Percentiles rank a stretch among this genome's conserved stretches.
Evolutionary conservation across 2,797 vertebrate species (phyloP).

Genomic region (Sternotherus odoratus): DNA sequence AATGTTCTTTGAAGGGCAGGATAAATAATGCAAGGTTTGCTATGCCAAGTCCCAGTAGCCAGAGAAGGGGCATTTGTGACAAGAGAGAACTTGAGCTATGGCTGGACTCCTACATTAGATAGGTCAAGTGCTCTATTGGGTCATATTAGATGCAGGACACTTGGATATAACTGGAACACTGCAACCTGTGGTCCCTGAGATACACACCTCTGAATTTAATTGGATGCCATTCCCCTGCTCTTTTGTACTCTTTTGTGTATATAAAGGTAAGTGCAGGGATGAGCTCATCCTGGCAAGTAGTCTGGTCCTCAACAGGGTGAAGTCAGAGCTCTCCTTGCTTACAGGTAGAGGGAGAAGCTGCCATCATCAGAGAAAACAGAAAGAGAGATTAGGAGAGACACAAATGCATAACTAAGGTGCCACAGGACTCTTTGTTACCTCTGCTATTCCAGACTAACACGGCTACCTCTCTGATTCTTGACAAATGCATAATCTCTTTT

Average conservation of each 20-base stretch:
- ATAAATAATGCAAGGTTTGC: background rate
- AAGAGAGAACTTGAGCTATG: background rate
- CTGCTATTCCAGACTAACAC: too few relatives aligned
- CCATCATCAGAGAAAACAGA: background rate
- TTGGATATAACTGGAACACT: background rate
- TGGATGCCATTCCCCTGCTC: background rate
- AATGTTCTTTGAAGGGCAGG: background rate
- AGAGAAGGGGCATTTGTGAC: background rate
- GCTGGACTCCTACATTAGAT: background rate
- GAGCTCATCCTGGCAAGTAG: background rate
- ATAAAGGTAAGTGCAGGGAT: background rate
- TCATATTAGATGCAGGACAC: background rate
- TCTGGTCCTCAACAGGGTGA: background rate
- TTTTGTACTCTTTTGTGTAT: too few relatives aligned
- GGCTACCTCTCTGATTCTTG: too few relatives aligned
- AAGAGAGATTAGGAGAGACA: background rate
- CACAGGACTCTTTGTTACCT: too few relatives aligned
- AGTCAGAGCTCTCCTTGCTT: background rate
- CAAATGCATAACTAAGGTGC: too few relatives aligned
- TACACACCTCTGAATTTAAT: background rate
- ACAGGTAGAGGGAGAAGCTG: background rate
- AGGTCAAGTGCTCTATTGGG: background rate
- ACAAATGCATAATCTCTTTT: background rate
- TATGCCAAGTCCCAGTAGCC: background rate
- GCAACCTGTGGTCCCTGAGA: background rate